Evolutionary conservation across 2,888 invertebrate genomes (phyloP).

Genomic region (Heliothis peltigera): DNA sequence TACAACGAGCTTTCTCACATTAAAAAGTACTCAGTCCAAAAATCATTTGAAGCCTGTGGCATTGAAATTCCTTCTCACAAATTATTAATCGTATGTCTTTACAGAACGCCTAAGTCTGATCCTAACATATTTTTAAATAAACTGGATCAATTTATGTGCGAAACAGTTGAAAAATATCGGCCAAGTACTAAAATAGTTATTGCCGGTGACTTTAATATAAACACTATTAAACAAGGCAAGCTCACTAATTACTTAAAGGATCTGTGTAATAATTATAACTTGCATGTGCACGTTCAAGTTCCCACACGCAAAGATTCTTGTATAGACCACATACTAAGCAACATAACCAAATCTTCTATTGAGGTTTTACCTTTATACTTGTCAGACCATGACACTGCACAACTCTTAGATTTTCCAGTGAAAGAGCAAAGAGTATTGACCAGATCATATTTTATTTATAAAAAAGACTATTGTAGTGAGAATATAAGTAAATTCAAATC

Average conservation of each 20-base stretch:
- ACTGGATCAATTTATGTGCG: constrained; percentile 2
- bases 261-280: constrained; percentile 1
- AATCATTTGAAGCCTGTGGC: constrained; percentile 14
- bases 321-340: constrained; percentile 10
- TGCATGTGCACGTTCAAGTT: constrained; percentile 6
- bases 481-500: not conserved
- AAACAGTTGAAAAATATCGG: not conserved
- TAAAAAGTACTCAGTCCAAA: too few species aligned
- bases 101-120: constrained; percentile 16
- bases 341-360: constrained; percentile 1
- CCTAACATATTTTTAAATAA: constrained; percentile 1
- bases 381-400: constrained; percentile 4
- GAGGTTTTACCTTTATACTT: constrained; percentile 3
- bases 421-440: not conserved
- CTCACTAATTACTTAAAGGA: constrained; percentile 4
- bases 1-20: too few species aligned
- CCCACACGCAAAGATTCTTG: too few species aligned
- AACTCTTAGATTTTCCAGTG: constrained; percentile 7
- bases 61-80: constrained; percentile 6
- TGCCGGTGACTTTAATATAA: not conserved
- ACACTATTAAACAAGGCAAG: constrained; percentile 11
- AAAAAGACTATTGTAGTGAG: not conserved
- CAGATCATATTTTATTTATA: not conserved
- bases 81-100: constrained; percentile 8
- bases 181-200: constrained; percentile 2